Conservation (phyloP, 2,888 invertebrate genomes). For the Saturnia pavonia region DNA sequence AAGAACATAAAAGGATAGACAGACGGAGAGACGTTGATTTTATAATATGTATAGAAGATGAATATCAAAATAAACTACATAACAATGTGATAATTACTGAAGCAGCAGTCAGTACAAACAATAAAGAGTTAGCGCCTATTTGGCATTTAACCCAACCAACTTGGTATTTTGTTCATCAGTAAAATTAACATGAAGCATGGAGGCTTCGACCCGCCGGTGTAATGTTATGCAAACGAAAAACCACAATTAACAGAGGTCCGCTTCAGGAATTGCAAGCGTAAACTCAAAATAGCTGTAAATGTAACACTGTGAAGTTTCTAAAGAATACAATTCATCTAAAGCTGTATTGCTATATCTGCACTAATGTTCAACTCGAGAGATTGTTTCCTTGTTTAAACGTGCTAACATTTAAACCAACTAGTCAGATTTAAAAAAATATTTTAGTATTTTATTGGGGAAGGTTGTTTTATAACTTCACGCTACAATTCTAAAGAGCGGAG, state of each 20-base stretch:
- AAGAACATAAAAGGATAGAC: no score
- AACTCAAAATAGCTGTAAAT: neutral
- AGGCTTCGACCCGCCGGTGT: slow-evolving; percentile 4
- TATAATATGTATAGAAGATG: no score
- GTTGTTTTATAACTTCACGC: no score
- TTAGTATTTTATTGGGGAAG: no score
- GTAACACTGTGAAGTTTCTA: neutral
- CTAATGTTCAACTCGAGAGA: no score
- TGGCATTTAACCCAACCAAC: neutral
- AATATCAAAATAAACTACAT: neutral
- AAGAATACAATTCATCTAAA: neutral
- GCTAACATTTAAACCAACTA: no score
- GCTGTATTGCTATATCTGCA: neutral
- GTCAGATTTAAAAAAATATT: no score
- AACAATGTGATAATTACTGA: neutral
- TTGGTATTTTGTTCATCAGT: neutral
- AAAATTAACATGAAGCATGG: slow-evolving; percentile 1
- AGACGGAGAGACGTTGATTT: no score
- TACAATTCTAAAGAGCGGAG: no score
- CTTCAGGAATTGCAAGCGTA: slow-evolving; percentile 10
- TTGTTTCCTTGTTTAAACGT: no score
- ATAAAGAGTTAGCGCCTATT: neutral
- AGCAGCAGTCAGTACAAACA: slow-evolving; percentile 1
- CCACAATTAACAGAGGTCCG: slow-evolving; percentile 9
- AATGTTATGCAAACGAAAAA: slow-evolving; percentile 9